Conservation (phyloP, 2,797 vertebrate species). For the Coendou prehensilis region DNA sequence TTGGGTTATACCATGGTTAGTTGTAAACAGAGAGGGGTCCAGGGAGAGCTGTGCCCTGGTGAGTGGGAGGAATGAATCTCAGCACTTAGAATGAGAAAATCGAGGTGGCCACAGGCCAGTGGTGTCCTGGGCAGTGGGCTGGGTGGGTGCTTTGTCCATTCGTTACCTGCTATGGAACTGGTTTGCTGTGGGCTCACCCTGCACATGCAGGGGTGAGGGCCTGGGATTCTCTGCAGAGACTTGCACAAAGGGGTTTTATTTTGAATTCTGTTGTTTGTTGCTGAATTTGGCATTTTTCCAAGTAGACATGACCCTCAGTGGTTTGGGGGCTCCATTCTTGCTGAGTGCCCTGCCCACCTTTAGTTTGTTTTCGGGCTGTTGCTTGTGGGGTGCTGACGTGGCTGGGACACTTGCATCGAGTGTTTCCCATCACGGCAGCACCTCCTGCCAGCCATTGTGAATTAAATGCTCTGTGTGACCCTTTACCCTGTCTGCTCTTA, state of each 20-base stretch:
- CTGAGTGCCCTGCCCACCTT: slow-evolving; percentile 84
- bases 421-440: slow-evolving; percentile 90
- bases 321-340: slow-evolving; percentile 49
- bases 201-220: slow-evolving; percentile 54
- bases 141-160: neutral
- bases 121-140: neutral
- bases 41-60: neutral
- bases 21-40: neutral
- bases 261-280: neutral
- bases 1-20: neutral
- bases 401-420: slow-evolving; percentile 86
- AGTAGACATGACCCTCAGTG: neutral
- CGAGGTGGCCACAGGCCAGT: neutral
- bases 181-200: neutral
- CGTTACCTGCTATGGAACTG: neutral
- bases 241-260: neutral
- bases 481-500: slow-evolving; percentile 91
- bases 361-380: slow-evolving; percentile 92
- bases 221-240: neutral
- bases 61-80: neutral
- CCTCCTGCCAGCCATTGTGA: slow-evolving; percentile 91
- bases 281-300: neutral
- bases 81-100: neutral
- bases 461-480: slow-evolving; percentile 93
- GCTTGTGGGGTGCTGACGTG: slow-evolving; percentile 87